phyloP scores from a whole-genome alignment of 2,113 vertebrate species.

The Bubo bubo region DNA sequence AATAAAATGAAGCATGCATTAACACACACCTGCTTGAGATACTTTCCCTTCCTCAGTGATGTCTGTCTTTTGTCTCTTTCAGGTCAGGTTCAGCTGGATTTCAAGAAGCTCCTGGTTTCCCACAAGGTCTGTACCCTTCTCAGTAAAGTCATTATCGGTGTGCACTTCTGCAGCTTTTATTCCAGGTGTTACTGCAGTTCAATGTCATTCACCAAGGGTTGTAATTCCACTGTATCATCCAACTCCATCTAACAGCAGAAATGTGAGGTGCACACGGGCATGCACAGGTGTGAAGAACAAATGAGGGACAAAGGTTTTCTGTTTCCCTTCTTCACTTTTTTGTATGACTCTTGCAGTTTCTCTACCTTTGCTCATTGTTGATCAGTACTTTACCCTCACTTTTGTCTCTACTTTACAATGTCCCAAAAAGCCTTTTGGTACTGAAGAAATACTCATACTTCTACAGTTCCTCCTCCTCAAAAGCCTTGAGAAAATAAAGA shows the following conservation, averaged over 20 bases:
- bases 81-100: neutral
- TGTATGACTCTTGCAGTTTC: neutral
- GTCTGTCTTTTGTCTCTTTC: neutral
- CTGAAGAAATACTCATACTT: neutral
- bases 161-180: neutral
- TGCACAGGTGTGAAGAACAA: neutral
- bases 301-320: neutral
- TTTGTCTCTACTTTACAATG: neutral
- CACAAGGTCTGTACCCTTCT: neutral
- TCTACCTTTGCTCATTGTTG: neutral
- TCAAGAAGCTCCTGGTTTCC: neutral
- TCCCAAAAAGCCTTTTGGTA: neutral
- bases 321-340: neutral
- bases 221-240: neutral
- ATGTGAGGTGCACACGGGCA: neutral
- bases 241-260: conserved; percentile 25
- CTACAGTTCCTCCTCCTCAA: neutral
- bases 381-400: neutral
- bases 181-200: neutral
- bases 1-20: neutral
- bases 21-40: conserved; percentile 8
- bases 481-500: neutral
- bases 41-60: neutral
- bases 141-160: neutral
- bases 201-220: neutral